A percentile compares a stretch with the other conserved stretches of the same genome.
phyloP scores from a whole-genome alignment of 2,797 vertebrate genomes.

The Leuciscus waleckii region DNA sequence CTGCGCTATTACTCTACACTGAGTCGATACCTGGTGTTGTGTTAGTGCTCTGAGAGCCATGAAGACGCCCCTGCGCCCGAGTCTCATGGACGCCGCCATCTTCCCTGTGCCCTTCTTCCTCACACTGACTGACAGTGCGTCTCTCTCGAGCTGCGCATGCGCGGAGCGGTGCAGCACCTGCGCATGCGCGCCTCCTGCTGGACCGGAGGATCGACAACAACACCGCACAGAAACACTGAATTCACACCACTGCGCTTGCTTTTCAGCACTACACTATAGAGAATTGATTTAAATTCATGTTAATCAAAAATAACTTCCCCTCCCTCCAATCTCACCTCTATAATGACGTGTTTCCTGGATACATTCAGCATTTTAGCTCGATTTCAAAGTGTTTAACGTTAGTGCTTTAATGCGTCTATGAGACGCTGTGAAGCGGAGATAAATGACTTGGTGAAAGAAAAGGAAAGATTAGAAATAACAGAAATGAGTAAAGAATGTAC shows the following conservation, averaged over 20 bases:
- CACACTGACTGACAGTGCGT: neutral
- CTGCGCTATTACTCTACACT: slow-evolving; percentile 52
- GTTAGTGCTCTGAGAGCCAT: slow-evolving; percentile 69
- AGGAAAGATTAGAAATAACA: neutral
- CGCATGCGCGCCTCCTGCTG: neutral
- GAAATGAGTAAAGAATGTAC: neutral
- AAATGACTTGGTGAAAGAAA: neutral
- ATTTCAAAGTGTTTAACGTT: neutral
- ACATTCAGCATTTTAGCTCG: neutral
- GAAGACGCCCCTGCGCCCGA: slow-evolving; percentile 76
- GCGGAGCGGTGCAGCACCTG: fast-evolving
- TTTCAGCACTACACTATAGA: no score
- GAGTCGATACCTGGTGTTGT: slow-evolving; percentile 8
- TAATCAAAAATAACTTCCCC: neutral
- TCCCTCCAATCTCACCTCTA: neutral
- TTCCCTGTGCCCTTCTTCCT: slow-evolving; percentile 69
- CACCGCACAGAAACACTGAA: no score
- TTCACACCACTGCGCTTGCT: no score
- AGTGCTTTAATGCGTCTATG: neutral
- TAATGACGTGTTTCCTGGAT: neutral
- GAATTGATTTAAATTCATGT: neutral
- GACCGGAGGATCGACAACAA: neutral
- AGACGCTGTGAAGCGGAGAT: neutral
- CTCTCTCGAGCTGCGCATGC: neutral
- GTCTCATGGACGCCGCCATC: slow-evolving; percentile 82